Evolutionary conservation across 2,888 invertebrate genomes (phyloP).

Genomic region (Thymelicus acteon): DNA sequence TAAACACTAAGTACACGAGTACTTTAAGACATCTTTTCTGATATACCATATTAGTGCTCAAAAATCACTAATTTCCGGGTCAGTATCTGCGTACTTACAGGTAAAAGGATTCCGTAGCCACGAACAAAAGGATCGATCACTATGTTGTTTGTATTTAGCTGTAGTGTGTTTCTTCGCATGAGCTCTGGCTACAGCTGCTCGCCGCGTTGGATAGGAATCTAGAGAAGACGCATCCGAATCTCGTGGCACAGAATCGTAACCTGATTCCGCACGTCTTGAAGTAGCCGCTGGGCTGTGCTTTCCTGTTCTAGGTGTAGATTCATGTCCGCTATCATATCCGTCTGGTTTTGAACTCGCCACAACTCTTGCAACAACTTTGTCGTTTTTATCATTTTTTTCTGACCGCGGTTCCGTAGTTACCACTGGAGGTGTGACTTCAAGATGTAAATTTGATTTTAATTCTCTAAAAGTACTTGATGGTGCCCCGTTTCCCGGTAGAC

Average conservation of each 20-base stretch:
- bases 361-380: constrained; percentile 87
- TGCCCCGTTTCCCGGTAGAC: constrained; percentile 86
- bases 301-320: constrained; percentile 92
- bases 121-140: constrained; percentile 89
- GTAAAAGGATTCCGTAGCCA: constrained; percentile 91
- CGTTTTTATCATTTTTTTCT: constrained; percentile 86
- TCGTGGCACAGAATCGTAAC: constrained; percentile 95
- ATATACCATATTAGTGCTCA: constrained; percentile 52
- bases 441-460: constrained; percentile 77
- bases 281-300: constrained; percentile 92
- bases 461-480: constrained; percentile 86
- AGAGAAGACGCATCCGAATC: constrained; percentile 95
- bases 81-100: constrained; percentile 90
- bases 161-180: constrained; percentile 83
- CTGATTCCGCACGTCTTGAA: constrained; percentile 93
- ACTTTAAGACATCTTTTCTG: constrained; percentile 41
- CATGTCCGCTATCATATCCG: constrained; percentile 93
- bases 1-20: constrained; percentile 49
- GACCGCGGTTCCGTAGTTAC: constrained; percentile 85
- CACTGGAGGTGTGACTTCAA: constrained; percentile 82
- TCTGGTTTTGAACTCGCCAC: constrained; percentile 88
- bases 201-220: constrained; percentile 87
- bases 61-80: constrained; percentile 88
- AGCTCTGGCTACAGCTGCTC: constrained; percentile 78
- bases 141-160: constrained; percentile 88